phyloP scores from a whole-genome alignment of 2,888 invertebrate genomes.

The Arrhopalites spinosus region DNA sequence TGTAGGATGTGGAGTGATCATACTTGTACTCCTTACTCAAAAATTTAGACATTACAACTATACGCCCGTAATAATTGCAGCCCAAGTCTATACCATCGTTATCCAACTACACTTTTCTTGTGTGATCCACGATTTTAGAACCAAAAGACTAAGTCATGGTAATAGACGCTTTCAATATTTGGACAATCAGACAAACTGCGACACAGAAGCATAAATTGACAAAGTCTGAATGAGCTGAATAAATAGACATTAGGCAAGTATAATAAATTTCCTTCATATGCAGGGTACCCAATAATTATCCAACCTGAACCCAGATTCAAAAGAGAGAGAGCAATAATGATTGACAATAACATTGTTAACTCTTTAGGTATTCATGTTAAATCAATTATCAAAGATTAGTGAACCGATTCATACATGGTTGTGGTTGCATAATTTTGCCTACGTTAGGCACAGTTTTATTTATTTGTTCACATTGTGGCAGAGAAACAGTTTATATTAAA shows the following conservation, averaged over 20 bases:
- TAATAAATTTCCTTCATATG: neutral
- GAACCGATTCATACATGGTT: too few relatives aligned
- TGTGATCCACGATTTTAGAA: constrained; percentile 25
- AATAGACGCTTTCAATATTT: constrained; percentile 10
- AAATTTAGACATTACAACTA: constrained; percentile 9
- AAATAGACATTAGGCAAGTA: neutral
- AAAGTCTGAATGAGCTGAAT: neutral
- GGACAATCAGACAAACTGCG: constrained; percentile 10
- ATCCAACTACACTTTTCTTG: constrained; percentile 31
- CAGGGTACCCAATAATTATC: neutral
- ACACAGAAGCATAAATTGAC: neutral
- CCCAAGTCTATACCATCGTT: constrained; percentile 15
- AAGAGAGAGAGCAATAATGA: too few relatives aligned
- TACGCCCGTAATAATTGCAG: constrained; percentile 27
- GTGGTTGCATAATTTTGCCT: too few relatives aligned
- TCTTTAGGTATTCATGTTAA: too few relatives aligned
- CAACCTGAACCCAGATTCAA: too few relatives aligned
- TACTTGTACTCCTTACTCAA: neutral
- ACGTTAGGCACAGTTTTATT: too few relatives aligned
- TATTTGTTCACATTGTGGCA: too few relatives aligned
- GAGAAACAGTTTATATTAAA: too few relatives aligned
- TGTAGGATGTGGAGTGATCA: constrained; percentile 15
- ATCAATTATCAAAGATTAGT: too few relatives aligned
- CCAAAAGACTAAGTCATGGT: neutral
- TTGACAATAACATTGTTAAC: too few relatives aligned